Percentiles rank a stretch among this genome's conserved stretches.
Evolutionary conservation across 2,113 vertebrate genomes (phyloP).

Genomic region (Phaethon lepturus): DNA sequence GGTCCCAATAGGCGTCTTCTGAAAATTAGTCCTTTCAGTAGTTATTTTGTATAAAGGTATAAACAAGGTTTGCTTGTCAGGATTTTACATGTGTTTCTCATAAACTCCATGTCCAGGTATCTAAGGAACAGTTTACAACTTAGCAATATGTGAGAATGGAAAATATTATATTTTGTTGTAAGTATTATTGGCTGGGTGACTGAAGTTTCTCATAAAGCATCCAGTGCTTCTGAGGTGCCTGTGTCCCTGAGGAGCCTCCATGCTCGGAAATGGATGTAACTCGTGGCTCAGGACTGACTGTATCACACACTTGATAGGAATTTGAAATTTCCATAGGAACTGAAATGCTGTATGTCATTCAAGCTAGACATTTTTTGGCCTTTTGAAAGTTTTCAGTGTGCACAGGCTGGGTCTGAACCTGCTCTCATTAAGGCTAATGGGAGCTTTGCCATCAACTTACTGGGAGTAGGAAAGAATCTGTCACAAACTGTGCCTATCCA

Average conservation of each 20-base stretch:
- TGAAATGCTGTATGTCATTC: slow-evolving; percentile 4
- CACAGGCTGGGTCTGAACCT: background rate
- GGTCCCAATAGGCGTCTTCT: background rate
- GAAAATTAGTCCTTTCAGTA: slow-evolving; percentile 60
- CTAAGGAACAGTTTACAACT: slow-evolving; percentile 65
- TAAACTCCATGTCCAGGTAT: slow-evolving; percentile 56
- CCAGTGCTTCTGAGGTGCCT: slow-evolving; percentile 27
- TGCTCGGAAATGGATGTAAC: slow-evolving; percentile 7
- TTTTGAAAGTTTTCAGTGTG: background rate
- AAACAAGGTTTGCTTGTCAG: slow-evolving; percentile 35
- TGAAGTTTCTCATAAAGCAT: slow-evolving; percentile 30
- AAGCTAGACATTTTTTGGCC: background rate
- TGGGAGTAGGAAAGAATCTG: slow-evolving; percentile 39
- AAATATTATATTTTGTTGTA: slow-evolving; percentile 71
- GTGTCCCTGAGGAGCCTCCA: slow-evolving; percentile 18
- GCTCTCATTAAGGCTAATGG: slow-evolving; percentile 1
- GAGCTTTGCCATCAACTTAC: slow-evolving; percentile 36
- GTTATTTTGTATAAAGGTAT: slow-evolving; percentile 55
- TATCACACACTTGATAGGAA: background rate
- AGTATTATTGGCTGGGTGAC: slow-evolving; percentile 35
- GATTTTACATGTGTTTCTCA: slow-evolving; percentile 68
- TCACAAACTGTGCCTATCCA: background rate
- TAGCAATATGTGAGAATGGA: slow-evolving; percentile 64
- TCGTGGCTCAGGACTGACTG: background rate
- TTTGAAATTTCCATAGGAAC: slow-evolving; percentile 29